Evolutionary conservation across 2,797 vertebrate genomes (phyloP).

Genomic region (Chloroceryle amazona): DNA sequence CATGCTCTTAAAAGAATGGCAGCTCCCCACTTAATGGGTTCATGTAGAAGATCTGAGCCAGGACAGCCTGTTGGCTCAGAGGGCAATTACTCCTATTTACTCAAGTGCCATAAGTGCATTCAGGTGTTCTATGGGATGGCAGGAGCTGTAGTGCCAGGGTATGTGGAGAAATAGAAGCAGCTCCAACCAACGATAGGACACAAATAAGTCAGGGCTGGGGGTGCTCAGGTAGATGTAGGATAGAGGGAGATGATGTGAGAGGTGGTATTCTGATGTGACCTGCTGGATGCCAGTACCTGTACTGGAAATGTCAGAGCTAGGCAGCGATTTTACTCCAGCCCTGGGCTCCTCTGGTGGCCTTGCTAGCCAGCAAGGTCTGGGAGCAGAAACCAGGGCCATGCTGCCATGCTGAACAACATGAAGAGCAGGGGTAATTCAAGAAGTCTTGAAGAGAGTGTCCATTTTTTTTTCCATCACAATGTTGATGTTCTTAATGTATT

Average conservation of each 20-base stretch:
- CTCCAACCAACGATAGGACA: rapidly evolving
- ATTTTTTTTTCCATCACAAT: background rate
- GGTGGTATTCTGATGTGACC: background rate
- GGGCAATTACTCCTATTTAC: background rate
- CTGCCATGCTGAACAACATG: rapidly evolving
- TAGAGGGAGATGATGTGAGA: background rate
- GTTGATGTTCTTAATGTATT: background rate
- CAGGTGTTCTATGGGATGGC: background rate
- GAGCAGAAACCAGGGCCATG: background rate
- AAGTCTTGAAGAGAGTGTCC: background rate
- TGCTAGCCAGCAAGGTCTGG: background rate
- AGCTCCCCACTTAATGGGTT: background rate
- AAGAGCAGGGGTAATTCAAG: background rate
- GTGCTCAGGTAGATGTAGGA: no score
- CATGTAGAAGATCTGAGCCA: background rate
- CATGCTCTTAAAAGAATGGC: background rate
- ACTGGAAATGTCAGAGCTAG: background rate
- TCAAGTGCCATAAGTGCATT: background rate
- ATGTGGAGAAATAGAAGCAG: background rate
- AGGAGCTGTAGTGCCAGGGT: background rate
- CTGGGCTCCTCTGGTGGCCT: background rate
- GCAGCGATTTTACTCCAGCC: background rate
- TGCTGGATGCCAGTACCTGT: background rate
- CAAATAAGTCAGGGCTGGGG: background rate
- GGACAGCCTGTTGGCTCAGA: background rate